phyloP scores from a whole-genome alignment of 2,113 vertebrate genomes.

The Speoplatyrhinus poulsoni region DNA sequence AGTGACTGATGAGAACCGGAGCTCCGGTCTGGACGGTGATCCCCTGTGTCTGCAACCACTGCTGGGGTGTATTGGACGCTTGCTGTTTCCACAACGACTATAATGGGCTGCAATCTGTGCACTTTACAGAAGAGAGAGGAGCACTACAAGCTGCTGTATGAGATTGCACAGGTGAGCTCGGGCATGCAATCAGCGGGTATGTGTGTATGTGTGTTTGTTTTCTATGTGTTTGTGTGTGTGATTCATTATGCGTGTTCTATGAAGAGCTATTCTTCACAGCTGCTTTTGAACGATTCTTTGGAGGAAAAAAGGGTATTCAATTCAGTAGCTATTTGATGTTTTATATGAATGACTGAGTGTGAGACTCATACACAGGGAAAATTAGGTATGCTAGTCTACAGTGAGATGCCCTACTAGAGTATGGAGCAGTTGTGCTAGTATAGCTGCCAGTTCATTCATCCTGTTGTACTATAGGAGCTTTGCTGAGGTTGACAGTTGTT shows the following conservation, averaged over 20 bases:
- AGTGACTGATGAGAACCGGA: slow-evolving; percentile 94
- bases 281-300: slow-evolving; percentile 3
- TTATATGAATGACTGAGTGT: slow-evolving; percentile 21
- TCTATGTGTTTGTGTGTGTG: background rate
- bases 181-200: slow-evolving; percentile 7
- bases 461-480: slow-evolving; percentile 19
- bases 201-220: slow-evolving; percentile 10
- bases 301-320: background rate
- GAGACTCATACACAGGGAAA: slow-evolving; percentile 24
- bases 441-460: slow-evolving; percentile 48
- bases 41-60: slow-evolving; percentile 84
- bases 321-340: background rate
- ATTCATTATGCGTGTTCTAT: slow-evolving; percentile 33
- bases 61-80: slow-evolving; percentile 84
- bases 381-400: slow-evolving; percentile 26
- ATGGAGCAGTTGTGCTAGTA: slow-evolving; percentile 46
- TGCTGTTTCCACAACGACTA: slow-evolving; percentile 82
- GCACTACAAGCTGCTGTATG: slow-evolving; percentile 99
- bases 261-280: slow-evolving; percentile 22
- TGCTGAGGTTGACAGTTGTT: slow-evolving; percentile 44
- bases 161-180: slow-evolving; percentile 95
- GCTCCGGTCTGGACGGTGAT: slow-evolving; percentile 88
- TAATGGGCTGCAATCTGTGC: slow-evolving; percentile 99
- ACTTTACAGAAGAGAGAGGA: slow-evolving; percentile 99
- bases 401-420: slow-evolving; percentile 29